Evolutionary conservation across 2,797 vertebrate species (phyloP).

Genomic region (Pristis pectinata): DNA sequence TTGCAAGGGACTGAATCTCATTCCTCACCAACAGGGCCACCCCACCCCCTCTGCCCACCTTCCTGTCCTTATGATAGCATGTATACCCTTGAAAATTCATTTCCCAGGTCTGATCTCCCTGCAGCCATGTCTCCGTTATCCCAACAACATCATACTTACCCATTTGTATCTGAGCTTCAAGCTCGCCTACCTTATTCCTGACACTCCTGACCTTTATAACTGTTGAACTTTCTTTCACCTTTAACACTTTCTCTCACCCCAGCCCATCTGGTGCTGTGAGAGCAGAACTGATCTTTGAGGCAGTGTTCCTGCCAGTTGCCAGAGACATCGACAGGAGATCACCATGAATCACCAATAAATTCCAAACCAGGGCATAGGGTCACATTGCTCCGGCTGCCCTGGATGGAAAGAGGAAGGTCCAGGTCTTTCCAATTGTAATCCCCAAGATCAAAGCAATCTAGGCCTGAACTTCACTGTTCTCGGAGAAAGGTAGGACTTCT

Average conservation of each 20-base stretch:
- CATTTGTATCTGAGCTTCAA: neutral
- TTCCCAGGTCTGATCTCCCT: no score
- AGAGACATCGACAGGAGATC: neutral
- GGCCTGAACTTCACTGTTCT: neutral
- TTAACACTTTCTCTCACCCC: neutral
- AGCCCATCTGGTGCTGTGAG: neutral
- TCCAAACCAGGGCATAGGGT: neutral
- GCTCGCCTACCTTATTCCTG: no score
- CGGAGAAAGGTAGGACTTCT: neutral
- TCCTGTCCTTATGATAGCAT: no score
- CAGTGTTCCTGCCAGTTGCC: neutral
- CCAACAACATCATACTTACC: no score
- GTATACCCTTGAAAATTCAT: no score
- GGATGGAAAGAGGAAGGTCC: neutral
- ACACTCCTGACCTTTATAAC: neutral
- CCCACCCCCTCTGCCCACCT: no score
- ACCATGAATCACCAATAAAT: neutral
- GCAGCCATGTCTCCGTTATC: no score
- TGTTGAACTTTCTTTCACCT: neutral
- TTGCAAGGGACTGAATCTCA: no score
- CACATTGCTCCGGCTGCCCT: neutral
- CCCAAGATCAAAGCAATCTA: neutral
- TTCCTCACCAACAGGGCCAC: no score
- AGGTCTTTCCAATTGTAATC: no score
- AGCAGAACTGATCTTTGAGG: neutral